Evolutionary conservation across 2,797 vertebrate genomes (phyloP), one percentile per base, ranked within the genome.

Genomic region (Rhinophrynus dorsalis): DNA sequence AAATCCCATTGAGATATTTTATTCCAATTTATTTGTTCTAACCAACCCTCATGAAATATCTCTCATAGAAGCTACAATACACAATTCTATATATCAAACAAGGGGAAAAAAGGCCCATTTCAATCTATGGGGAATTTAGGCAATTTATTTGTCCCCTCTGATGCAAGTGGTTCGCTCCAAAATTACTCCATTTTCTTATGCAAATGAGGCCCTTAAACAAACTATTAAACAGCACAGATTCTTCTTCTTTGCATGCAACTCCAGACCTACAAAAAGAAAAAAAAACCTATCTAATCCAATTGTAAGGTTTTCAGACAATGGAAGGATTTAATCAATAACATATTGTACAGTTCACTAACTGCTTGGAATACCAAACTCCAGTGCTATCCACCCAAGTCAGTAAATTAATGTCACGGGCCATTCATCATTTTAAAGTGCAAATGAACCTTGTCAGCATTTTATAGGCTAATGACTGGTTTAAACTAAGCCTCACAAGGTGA

Each of bases 271-370:
- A 24, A 68, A 51, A 48, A 44, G 29, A 68, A 60, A 48, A 62
- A 62, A 44, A n/a, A n/a, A n/a, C n/a, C n/a, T n/a, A n/a, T n/a
- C 48, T 69, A 69, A 69, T 69, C 58, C 48, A 44, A 61, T 69
- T 62, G 33, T 44, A 54, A 30, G 45, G 57, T 69, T 44, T 69
- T 55, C 67, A 62, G 48, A 69, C 67, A 62, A 69, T 62, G 58
- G 58, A 58, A 69, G 24, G 47, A 69, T 59, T 69, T 62, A 69
- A 69, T 69, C 67, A 62, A 69, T 69, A 69, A 52, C 58, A 69
- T 50, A 61, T 55, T 69, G 67, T 62, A 61, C 48, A 62, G 47
- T 55, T 62, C 48, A 69, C 57, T 50, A 61, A 59, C 40, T 61
- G 58, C 45, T 61, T 48, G 13, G 47, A 42, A 52, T 44, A 33